Evolutionary conservation across 2,888 invertebrate species (phyloP), one percentile per base, ranked within the genome.

Genomic region (Tetrapedia diversipes): DNA sequence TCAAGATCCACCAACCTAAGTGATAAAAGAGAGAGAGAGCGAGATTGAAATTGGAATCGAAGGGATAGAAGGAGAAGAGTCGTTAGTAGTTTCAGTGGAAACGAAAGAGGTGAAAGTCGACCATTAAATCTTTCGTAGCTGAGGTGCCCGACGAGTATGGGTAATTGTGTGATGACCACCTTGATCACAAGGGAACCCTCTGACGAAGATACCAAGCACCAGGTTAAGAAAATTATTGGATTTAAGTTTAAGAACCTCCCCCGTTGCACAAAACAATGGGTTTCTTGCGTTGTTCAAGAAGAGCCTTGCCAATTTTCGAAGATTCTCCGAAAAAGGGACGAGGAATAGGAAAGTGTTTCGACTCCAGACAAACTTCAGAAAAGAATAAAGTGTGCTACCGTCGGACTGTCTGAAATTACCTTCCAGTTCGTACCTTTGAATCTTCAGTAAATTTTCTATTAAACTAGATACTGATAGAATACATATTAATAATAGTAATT

Each of bases 71-170:
- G 41, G 63, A 60, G 41, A 74, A 67, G n/a, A n/a, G 67, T 57
- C 65, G 63, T 51, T 63, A 70, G 65, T 59, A 19, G 53, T 72
- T 79, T 65, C 66, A 57, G 69, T 56, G 70, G 68, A 80, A 81
- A 77, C 72, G 81, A 75, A 82, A 78, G 77, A 84, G 79, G 85
- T 79, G 85, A 85, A 86, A 84, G 86, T 86, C 77, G 73, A 68
- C 60, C 79, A 79, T 86, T 84, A 86, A 84, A 81, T 66, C 63
- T 53, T 54, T 65, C 70, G 79, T 72, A 69, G 49, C 61, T 24
- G 66, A 64, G 66, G 53, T 53, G 66, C 22, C 47, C 57, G 41
- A 24, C 49, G 45, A 60, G 63, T 54, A 71, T 60, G 76, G 68
- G 49, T 83, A 78, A 80, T 83, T 80, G 53, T 54, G 53, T 67